These are phyloP conservation scores for Helicorthomorpha holstii DNA, from an alignment of 1,140 invertebrate genomes.

Conservation along the genomic window DNA sequence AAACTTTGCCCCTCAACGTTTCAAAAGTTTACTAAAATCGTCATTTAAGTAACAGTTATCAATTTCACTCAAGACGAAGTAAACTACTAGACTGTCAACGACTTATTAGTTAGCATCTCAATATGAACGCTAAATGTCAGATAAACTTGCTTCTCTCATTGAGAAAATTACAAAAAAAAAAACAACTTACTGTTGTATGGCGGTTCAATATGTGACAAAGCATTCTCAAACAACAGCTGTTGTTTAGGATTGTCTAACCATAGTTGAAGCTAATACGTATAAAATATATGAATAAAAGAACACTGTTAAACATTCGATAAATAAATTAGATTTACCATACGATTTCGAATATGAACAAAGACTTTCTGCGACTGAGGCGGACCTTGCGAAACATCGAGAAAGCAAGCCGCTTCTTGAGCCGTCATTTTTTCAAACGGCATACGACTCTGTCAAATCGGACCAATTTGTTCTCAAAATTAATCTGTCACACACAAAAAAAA, in stretches of 20 bases:
- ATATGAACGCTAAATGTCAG: too few relatives aligned
- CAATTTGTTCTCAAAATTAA: too few relatives aligned
- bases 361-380: conserved; percentile 70
- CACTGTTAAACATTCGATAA: neutral
- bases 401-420: conserved; percentile 78
- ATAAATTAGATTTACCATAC: conserved; percentile 38
- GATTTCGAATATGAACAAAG: conserved; percentile 82
- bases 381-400: conserved; percentile 69
- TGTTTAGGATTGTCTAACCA: conserved; percentile 94
- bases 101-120: too few relatives aligned
- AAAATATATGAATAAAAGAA: neutral
- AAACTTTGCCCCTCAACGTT: too few relatives aligned
- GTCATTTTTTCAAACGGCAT: conserved; percentile 91
- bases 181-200: conserved; percentile 61
- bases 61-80: too few relatives aligned
- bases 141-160: too few relatives aligned
- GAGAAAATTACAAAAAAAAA: too few relatives aligned
- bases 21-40: too few relatives aligned
- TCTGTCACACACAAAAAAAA: too few relatives aligned
- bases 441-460: conserved; percentile 49
- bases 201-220: conserved; percentile 62
- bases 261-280: conserved; percentile 53
- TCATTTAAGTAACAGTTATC: too few relatives aligned
- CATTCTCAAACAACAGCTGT: conserved; percentile 68
- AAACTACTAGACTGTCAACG: too few relatives aligned